Evolutionary conservation across 1,140 invertebrate genomes (phyloP).

Genomic region (Drosophila elegans): DNA sequence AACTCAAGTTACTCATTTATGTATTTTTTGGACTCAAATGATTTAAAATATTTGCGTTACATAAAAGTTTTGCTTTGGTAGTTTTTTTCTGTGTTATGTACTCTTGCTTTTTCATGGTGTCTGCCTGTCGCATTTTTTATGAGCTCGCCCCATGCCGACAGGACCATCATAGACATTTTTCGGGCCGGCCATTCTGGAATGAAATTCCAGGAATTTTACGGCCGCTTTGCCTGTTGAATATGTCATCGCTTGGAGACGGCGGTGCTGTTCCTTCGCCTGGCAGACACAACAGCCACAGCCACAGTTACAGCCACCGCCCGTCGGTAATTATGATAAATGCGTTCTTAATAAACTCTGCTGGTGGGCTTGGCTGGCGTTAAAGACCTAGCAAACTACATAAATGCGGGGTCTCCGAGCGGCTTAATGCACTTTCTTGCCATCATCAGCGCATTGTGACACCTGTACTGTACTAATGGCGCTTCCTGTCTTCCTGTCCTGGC

Average conservation of each 20-base stretch:
- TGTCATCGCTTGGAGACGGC: conserved; percentile 38
- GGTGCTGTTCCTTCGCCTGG: conserved; percentile 3
- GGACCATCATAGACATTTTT: conserved; percentile 59
- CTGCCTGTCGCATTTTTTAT: conserved; percentile 66
- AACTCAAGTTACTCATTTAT: no score
- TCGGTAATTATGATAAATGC: conserved; percentile 78
- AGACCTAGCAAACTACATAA: conserved; percentile 13
- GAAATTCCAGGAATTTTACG: conserved; percentile 67
- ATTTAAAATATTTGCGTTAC: no score
- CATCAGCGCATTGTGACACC: conserved; percentile 40
- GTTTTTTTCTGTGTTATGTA: neutral
- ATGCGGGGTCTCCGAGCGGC: conserved; percentile 11
- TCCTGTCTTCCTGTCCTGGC: conserved; percentile 55
- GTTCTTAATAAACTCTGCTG: conserved; percentile 63
- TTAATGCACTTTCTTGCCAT: conserved; percentile 68
- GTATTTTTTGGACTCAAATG: no score
- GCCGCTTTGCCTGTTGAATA: conserved; percentile 61
- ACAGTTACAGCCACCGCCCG: neutral
- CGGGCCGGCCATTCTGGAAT: conserved; percentile 46
- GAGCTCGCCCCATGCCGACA: conserved; percentile 39
- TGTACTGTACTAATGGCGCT: conserved; percentile 69
- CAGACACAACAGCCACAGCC: neutral
- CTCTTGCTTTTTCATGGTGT: neutral
- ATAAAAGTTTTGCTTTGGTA: neutral
- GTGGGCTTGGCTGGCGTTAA: conserved; percentile 25